Conservation (phyloP, 1,140 invertebrate genomes). For the Maconellicoccus hirsutus region DNA sequence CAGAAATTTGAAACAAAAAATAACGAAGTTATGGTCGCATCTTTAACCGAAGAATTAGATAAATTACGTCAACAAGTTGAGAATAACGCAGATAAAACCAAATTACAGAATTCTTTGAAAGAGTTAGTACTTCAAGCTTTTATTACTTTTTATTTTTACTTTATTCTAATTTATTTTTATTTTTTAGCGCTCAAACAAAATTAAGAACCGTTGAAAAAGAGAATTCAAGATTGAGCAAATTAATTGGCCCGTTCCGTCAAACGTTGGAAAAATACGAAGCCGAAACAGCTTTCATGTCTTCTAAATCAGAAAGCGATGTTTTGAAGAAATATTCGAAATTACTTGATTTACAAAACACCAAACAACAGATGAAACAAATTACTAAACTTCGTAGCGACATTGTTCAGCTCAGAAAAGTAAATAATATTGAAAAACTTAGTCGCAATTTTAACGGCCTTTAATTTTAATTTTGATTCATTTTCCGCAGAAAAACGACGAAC, state of each 20-base stretch:
- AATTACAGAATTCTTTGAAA: neutral
- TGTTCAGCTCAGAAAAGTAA: neutral
- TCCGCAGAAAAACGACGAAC: constrained; percentile 4
- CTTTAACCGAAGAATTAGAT: neutral
- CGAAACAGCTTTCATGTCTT: neutral
- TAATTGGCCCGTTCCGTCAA: neutral
- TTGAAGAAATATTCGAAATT: constrained; percentile 9
- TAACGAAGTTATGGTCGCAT: neutral
- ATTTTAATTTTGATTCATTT: neutral
- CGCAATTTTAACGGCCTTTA: neutral
- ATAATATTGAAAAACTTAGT: neutral
- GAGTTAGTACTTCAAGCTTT: no score
- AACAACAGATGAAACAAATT: constrained; percentile 14
- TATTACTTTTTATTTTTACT: neutral
- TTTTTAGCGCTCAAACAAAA: neutral
- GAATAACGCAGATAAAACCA: neutral
- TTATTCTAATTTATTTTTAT: neutral
- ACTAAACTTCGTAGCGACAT: neutral
- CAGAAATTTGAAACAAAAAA: neutral
- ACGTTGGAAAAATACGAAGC: neutral
- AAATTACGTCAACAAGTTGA: neutral
- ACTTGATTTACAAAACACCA: neutral
- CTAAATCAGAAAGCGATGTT: neutral
- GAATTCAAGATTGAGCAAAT: neutral
- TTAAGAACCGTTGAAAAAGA: neutral